Base-by-base conservation (phyloP, 1,140 invertebrate genomes). In the Trichonephila clavipes region DNA sequence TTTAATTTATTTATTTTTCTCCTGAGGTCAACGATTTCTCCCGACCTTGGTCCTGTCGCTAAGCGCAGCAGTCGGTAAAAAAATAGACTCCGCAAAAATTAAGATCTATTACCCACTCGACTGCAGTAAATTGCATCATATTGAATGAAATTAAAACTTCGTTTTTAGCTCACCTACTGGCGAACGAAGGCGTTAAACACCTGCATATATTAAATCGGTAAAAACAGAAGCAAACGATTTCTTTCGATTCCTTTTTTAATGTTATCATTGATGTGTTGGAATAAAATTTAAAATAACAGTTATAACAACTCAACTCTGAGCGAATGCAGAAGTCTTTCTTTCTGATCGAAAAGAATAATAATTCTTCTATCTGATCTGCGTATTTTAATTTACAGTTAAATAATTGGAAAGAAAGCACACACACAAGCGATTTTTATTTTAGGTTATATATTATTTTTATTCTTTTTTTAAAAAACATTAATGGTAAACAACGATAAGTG, bases 21-120 rank as follows among this genome's bases (percentile, higher is more conserved):
- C 18, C 24, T 88, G 24, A 58, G 89, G 89, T 90, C 89, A 90
- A 90, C 77, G 89, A 82, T 82, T 90, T 82, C 89, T 59, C 28
- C 24, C 89, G 89, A 90, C 89, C 89, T 90, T 90, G 89, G 59
- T 34, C 34, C 86, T 81, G 69, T 90, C 69, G 69, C 89, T 61
- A 90, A 51, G 89, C 89, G 89, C 89, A 82, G 89, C 69, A 34
- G 83, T 85, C 58, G 40, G 83, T 28, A 59, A 59, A 58, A 85
- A 85, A 85, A 51, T 59, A 59, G 83, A 59, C 44, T 59, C 83
- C 10, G 7, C 3, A n/a, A 18, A 59, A 85, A 85, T 85, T 85
- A 85, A 85, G 58, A 77, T 77, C 72, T 28, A 77, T 77, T 77
- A 77, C 72, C 28, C 16, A 34, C 51, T 85, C 83, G 83, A 85